Evolutionary conservation across 2,888 invertebrate species (phyloP), one percentile per base, ranked within the genome.

Genomic region (Desoria tigrina): DNA sequence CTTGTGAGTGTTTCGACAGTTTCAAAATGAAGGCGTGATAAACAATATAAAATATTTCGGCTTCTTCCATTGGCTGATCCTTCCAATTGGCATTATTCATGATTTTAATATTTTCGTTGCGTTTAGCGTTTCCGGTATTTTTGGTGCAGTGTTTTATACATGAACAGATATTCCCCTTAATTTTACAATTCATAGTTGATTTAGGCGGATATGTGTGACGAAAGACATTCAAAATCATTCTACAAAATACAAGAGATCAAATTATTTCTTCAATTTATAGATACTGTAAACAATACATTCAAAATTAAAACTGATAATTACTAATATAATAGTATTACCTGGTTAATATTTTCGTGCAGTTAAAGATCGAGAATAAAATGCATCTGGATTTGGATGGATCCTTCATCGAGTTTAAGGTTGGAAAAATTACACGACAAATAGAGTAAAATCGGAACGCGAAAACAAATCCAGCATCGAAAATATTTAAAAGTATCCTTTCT

Each of bases 401-500:
- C 16, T 55, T 54, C 14, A 68, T 11, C 7, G 49, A 51, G 23
- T 39, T 56, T 32, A 63, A 32, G 28, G 37, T 63, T 7, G 72
- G 66, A 55, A 64, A 69, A 6, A 72, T 11, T 9, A 74, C 68
- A 7, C 74, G 64, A 42, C 71, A 71, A 37, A 71, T 66, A 11
- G 71, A 71, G 53, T 73, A 73, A 51, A 75, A 73, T 39, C 74
- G 59, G 57, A 74, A 71, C 2, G 68, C 63, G 1, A 67, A 18
- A 60, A 71, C 62, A 26, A 73, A 23, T 2, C 61, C 59, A 2
- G 67, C 68, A 24, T 75, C 71, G 23, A 63, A 69, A 11, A 71
- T 42, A 28, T 68, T 73, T 23, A 50, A 26, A 1, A 66, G 16
- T 39, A 75, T 71, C 53, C 66, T 42, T 39, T 39, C 23, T 21